Conservation (phyloP, 92 coral and sea anemone species). For the Siderastrea radians region DNA sequence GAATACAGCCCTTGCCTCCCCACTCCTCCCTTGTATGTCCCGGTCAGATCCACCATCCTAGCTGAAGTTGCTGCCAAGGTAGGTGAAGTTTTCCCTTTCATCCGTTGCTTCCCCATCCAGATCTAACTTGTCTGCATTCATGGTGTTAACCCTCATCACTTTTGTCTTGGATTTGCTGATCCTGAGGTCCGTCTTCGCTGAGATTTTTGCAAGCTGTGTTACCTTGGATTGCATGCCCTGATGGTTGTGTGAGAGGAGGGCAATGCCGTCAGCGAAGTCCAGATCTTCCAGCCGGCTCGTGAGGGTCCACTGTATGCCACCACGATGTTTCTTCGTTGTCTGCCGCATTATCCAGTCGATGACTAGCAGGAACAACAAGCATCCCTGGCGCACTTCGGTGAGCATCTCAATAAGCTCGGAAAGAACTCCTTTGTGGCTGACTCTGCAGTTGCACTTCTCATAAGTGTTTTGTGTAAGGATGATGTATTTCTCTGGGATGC, state of each 20-base stretch:
- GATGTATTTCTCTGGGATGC: no score
- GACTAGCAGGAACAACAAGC: constrained; percentile 22
- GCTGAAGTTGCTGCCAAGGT: background rate
- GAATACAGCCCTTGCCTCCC: constrained; percentile 4
- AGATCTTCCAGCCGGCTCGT: constrained; percentile 18
- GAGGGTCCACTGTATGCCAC: constrained; percentile 33
- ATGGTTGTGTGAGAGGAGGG: constrained; percentile 6
- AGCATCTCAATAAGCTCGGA: background rate
- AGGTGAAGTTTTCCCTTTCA: constrained; percentile 18
- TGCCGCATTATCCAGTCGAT: constrained; percentile 34
- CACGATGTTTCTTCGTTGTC: background rate
- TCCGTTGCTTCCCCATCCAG: constrained; percentile 6
- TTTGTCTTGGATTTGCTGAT: background rate
- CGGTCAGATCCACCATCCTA: constrained; percentile 4
- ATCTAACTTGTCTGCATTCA: background rate
- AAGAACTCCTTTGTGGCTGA: background rate
- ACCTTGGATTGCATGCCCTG: constrained; percentile 10
- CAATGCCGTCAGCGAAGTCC: constrained; percentile 29
- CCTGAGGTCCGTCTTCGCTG: background rate
- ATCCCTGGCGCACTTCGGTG: constrained; percentile 27
- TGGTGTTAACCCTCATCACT: constrained; percentile 27
- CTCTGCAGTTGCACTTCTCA: no score
- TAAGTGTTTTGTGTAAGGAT: no score
- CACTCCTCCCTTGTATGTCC: no score
- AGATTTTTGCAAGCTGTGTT: background rate